Evolutionary conservation across 2,113 vertebrate species (phyloP).

Genomic region (Toxostoma redivivum): DNA sequence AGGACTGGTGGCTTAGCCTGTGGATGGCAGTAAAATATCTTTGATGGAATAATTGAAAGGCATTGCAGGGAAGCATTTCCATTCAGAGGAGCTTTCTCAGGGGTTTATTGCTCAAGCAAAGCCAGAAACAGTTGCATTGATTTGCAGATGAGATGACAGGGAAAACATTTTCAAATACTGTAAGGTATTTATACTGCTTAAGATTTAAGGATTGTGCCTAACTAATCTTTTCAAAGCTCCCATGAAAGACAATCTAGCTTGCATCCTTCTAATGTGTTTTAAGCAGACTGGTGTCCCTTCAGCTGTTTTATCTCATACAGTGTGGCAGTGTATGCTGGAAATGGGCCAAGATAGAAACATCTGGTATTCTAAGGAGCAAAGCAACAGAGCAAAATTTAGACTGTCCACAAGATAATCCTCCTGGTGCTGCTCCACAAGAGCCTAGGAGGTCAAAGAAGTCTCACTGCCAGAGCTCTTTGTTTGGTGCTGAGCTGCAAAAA

Average conservation of each 20-base stretch:
- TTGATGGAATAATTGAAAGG: slow-evolving; percentile 52
- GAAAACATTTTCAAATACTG: slow-evolving; percentile 46
- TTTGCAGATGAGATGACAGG: slow-evolving; percentile 49
- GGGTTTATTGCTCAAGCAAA: slow-evolving; percentile 43
- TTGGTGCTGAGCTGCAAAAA: neutral
- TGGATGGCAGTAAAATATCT: slow-evolving; percentile 63
- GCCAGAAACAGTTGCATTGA: slow-evolving; percentile 36
- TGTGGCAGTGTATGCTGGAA: neutral
- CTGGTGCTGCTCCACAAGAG: neutral
- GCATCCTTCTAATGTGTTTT: slow-evolving; percentile 3
- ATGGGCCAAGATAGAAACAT: neutral
- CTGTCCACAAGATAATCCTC: neutral
- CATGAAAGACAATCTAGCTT: slow-evolving; percentile 20
- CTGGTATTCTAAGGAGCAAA: neutral
- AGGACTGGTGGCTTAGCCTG: slow-evolving; percentile 14
- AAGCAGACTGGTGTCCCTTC: neutral
- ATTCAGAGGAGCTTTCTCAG: slow-evolving; percentile 1
- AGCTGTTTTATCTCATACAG: neutral
- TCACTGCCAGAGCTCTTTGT: neutral
- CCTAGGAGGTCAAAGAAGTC: neutral
- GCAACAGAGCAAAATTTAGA: neutral
- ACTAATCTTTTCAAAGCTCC: slow-evolving; percentile 27
- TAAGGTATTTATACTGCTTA: slow-evolving; percentile 33
- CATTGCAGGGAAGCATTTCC: neutral
- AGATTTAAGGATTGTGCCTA: slow-evolving; percentile 22